Evolutionary conservation across 2,113 vertebrate species (phyloP), one percentile per base, ranked within the genome.

Genomic region (Carettochelys insculpta): DNA sequence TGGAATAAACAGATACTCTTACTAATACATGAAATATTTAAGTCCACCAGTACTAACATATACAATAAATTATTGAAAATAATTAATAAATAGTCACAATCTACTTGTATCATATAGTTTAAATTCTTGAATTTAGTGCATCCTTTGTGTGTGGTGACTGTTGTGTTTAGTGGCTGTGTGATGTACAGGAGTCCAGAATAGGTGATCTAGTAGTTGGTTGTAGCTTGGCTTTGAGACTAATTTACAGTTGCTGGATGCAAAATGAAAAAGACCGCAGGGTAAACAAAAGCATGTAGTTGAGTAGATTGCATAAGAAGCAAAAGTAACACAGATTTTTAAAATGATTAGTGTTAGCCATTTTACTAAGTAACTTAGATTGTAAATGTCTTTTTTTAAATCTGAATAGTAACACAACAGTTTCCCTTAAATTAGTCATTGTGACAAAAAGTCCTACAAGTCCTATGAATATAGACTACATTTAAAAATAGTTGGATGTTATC

Each of bases 401-500:
- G 83, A 65, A 24, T 53, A 86, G 65, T 92, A 77, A 77, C 52
- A 75, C 53, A 82, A 31, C n/a, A 77, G 16, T 52, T 86, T 75
- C 85, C 86, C 87, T 61, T n/a, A 86, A 90, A 61, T 80, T 87
- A 78, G 38, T 86, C 52, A 83, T 29, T 45, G 24, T 53, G 1
- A 1, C n/a, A 83, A 58, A 58, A 86, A 80, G 48, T 78, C 2
- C 8, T 34, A 89, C 11, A 54, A 41, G 50, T 77, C 79, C 83
- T 90, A 76, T 75, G 82, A 89, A 29, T 82, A n/a, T 90, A 85
- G 87, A 52, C 12, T 48, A 61, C 77, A 22, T 84, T 90, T 95
- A 82, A 84, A 96, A 94, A 89, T 90, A 94, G 83, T 83, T 51
- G 80, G 87, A 88, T 86, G 85, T 61, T 88, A 92, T 54, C 71